Conservation (phyloP, 2,113 vertebrate species). For the Elgaria multicarinata region DNA sequence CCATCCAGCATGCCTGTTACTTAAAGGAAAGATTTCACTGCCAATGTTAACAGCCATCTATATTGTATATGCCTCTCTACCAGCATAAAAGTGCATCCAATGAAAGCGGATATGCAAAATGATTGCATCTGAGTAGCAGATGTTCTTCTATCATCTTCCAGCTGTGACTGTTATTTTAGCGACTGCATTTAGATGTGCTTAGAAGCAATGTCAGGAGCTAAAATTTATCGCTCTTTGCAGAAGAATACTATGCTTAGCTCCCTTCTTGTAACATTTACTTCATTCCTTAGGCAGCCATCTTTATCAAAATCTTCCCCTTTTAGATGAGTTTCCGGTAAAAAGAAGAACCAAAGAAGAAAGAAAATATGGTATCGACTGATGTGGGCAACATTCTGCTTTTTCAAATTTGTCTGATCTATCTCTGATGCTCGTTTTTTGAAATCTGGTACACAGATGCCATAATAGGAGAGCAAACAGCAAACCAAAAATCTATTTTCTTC, state of each 20-base stretch:
- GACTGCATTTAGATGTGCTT: conserved; percentile 53
- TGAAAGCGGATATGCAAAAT: conserved; percentile 25
- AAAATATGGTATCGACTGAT: background rate
- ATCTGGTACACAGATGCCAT: background rate
- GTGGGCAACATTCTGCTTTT: background rate
- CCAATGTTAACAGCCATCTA: background rate
- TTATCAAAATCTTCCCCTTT: background rate
- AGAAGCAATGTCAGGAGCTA: conserved; percentile 41
- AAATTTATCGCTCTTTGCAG: conserved; percentile 47
- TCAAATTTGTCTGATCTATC: too few relatives aligned
- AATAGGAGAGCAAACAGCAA: background rate
- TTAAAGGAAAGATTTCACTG: background rate
- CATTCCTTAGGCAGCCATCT: background rate
- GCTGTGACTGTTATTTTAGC: conserved; percentile 58
- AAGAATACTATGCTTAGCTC: conserved; percentile 29
- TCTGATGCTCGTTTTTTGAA: background rate
- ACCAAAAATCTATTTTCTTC: background rate
- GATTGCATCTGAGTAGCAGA: conserved; percentile 43
- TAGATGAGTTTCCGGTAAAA: background rate
- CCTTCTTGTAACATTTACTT: conserved; percentile 11
- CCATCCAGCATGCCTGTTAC: background rate
- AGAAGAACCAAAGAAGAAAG: conserved; percentile 18
- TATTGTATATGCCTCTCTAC: background rate
- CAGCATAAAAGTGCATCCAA: conserved; percentile 42
- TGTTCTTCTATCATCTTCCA: conserved; percentile 49